Base-by-base conservation (phyloP, 2,888 invertebrate genomes). In the Tipula vernalis region DNA sequence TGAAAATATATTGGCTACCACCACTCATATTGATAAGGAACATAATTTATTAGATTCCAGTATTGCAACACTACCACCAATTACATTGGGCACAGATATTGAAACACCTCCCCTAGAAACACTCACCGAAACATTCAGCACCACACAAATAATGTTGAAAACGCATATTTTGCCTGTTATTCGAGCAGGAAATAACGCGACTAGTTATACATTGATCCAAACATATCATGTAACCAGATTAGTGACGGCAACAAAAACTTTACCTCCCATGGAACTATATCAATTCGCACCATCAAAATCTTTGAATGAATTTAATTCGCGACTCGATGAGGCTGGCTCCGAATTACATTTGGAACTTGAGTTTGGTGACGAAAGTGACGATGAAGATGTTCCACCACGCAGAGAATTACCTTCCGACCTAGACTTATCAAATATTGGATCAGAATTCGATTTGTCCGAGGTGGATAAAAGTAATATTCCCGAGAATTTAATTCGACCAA, bases 91-190 rank as follows among this genome's bases (percentile, higher is more conserved):
- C 6, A 94, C 95, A 10, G 95, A 95, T 89, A 94, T 95, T 90
- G 96, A 96, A 91, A 97, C 97, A 0, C 97, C 97, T 13, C 96
- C 97, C 0, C 91, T 98, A 86, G 97, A 97, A 92, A 97, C 97
- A 0, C 92, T 96, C 83, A 97, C 97, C 0, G 97, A 98, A 92
- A 97, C 97, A 3, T 98, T 97, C 92, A 97, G 97, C 89, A 97
- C 98, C 5, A 97, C 97, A 0, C 97, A 98, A 91, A 94, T 96
- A 10, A 95, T 97, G 93, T 92, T 97, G 18, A 97, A 97, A 91
- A 98, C 98, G 0, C 97, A 98, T 90, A 94, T 98, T 87, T 92
- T 98, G 86, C 98, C 98, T 0, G 94, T 98, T 0, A 93, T 97
- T 57, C 94, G 94, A 88, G 95, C 94, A 87, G 94, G 94, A 15